Evolutionary conservation across 2,797 vertebrate species (phyloP), one percentile per base, ranked within the genome.

Genomic region (Mus caroli): DNA sequence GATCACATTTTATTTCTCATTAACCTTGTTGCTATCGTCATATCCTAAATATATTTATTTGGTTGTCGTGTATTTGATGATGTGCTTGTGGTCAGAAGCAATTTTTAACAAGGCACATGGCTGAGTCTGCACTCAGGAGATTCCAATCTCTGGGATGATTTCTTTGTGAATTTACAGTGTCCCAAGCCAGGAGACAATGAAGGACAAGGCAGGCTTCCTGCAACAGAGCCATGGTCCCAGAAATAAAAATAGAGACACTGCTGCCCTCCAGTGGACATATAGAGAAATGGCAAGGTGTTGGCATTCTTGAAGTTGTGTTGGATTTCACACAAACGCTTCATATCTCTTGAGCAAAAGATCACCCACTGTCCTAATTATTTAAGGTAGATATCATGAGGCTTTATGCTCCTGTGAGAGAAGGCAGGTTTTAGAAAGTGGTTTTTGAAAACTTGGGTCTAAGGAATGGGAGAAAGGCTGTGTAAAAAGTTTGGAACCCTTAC

Each of bases 181-280:
- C 17, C 78, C 28, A 84, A 97, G 52, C 69, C 75, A 58, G 58
- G 67, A 37, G 79, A 79, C 79, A 85, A 19, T 84, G 62, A 15
- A 58, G 67, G 12, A 40, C 22, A 7, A 0, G 8, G 24, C 22
- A 46, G 43, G 5, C 1, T 52, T 88, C 11, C 19, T 4, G 0
- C 0, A 31, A 64, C 20, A n/a, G 3, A 64, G 26, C 20, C 24
- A 3, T 2, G 0, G 13, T 40, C n/a, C 4, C 1, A 34, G 62
- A 84, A 89, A 37, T 73, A 52, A 87, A 96, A 94, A 67, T 34
- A 31, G 87, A 58, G 31, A 34, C 85, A 78, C 14, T 31, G 22
- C 20, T 1, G 94, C 97, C 97, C 96, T 88, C 97, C 96, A 94
- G 96, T 96, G 97, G 95, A 34, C 37, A 58, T 12, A 0, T 0